Conservation (phyloP, 53 echinoderm and acorn worm genomes). For the Holothuria leucospilota region DNA sequence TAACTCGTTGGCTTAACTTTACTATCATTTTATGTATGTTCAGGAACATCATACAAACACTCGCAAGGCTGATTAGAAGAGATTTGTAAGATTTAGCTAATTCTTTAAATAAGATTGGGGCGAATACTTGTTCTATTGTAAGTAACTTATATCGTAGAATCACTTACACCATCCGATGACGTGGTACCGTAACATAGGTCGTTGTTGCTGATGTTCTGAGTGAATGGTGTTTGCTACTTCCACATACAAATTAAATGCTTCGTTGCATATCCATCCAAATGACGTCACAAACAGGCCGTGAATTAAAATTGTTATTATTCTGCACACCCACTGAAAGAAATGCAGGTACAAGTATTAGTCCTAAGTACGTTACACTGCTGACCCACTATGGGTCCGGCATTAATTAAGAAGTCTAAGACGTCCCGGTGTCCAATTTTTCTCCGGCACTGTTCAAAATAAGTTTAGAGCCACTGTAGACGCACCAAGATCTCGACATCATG, state of each 20-base stretch:
- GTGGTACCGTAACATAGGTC: constrained; percentile 93
- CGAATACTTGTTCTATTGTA: not conserved
- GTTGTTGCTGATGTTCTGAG: constrained; percentile 92
- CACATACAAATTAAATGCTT: constrained; percentile 94
- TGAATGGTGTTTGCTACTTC: constrained; percentile 97
- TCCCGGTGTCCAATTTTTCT: too few species aligned
- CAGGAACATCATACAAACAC: too few species aligned
- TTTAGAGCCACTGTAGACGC: too few species aligned
- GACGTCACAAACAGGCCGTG: constrained; percentile 85
- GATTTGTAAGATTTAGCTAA: too few species aligned
- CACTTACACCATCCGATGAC: constrained; percentile 97
- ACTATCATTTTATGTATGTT: too few species aligned
- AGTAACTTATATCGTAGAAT: not conserved
- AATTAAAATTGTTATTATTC: constrained; percentile 80
- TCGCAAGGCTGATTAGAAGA: too few species aligned
- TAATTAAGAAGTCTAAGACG: too few species aligned
- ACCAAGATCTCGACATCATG: too few species aligned
- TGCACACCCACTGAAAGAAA: constrained; percentile 65
- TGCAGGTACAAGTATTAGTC: not conserved
- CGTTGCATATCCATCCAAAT: constrained; percentile 97
- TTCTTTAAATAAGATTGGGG: too few species aligned
- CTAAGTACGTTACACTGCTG: not conserved
- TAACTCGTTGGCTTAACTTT: too few species aligned
- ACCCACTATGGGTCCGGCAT: too few species aligned
- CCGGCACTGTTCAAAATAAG: too few species aligned